These are phyloP conservation scores for Cremastinae sp. DNA, from an alignment of 2,888 invertebrate species.

Conservation along the genomic window DNA sequence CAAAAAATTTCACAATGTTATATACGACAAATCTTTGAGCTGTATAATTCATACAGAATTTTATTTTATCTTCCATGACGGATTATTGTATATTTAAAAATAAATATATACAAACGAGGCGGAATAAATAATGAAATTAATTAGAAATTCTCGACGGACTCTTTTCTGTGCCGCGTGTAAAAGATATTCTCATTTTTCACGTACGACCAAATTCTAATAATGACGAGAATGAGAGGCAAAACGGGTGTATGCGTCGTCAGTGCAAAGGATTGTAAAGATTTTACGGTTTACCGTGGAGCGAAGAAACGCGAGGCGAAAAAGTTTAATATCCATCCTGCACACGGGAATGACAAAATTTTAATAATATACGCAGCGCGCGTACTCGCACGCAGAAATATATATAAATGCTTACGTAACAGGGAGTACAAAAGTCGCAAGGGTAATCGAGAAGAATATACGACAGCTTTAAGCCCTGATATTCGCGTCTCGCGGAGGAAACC, in stretches of 20 bases:
- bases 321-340: constrained; percentile 7
- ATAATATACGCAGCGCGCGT: constrained; percentile 38
- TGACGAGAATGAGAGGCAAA: background rate
- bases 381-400: background rate
- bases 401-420: constrained; percentile 3
- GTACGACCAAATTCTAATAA: background rate
- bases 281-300: constrained; percentile 28
- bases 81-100: too few species aligned
- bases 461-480: constrained; percentile 33
- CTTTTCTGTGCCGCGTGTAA: background rate
- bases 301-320: constrained; percentile 10
- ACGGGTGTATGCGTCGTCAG: constrained; percentile 7
- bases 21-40: too few species aligned
- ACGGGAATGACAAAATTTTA: constrained; percentile 37
- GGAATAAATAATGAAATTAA: too few species aligned
- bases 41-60: too few species aligned
- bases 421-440: constrained; percentile 10
- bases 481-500: constrained; percentile 29
- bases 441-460: constrained; percentile 35
- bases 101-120: too few species aligned
- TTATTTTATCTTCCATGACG: too few species aligned
- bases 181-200: background rate
- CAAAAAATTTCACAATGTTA: too few species aligned
- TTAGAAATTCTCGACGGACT: background rate
- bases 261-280: constrained; percentile 11